Evolutionary conservation across 2,113 vertebrate species (phyloP), one percentile per base, ranked within the genome.

Genomic region (Tragelaphus strepsiceros): DNA sequence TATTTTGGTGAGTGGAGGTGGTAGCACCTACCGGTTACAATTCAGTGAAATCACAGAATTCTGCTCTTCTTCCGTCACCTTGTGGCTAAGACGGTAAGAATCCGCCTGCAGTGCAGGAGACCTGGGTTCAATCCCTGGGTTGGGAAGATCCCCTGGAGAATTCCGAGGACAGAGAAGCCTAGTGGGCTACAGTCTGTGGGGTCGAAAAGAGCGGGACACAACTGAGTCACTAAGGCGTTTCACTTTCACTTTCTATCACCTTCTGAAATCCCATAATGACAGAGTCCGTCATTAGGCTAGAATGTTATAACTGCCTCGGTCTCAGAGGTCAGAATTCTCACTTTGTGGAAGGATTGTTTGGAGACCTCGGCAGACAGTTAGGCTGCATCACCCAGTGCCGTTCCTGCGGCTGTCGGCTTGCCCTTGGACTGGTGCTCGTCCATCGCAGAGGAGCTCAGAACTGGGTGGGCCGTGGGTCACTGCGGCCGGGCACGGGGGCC

Each of bases 341-440:
- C 6, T 3, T 4, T 10, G 15, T 2, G 56, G 35, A 35, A 53
- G 61, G 80, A 81, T 32, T 78, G 24, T 30, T n/a, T 58, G 2
- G 12, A 58, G 62, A 13, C 12, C 0, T 0, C 6, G 22, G 64
- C 51, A n/a, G 56, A 11, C 21, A n/a, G 26, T 16, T 59, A 49
- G 43, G 59, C 21, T 0, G 1, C 30, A 1, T 53, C 15, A 15
- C 10, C 30, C 30, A 13, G 32, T 2, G 1, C n/a, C 7, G 0
- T 28, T 22, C 39, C 81, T 54, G 24, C 15, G 82, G 49, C 53
- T 53, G 2, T 6, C 15, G n/a, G 17, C 21, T 10, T 21, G 17
- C 64, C 30, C 9, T 16, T 26, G 24, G 59, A 51, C 3, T 51
- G 51, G 71, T 43, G 39, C 86, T 85, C 10, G 2, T 32, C 59